Base-by-base conservation (phyloP, 2,113 vertebrate species). In the Puntigrus tetrazona region DNA sequence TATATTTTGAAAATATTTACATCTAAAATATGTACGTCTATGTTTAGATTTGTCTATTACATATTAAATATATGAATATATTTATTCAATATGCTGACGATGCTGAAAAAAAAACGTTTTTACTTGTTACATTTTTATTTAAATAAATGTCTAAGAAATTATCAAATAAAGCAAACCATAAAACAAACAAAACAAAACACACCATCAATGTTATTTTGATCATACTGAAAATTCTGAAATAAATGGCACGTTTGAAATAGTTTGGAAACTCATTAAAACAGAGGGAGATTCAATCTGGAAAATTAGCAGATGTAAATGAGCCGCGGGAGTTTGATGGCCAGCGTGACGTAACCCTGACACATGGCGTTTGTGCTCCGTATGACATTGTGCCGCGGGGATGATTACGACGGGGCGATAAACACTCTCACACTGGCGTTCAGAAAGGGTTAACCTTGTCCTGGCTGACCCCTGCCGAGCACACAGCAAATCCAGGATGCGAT, bases 401-500 rank as follows among this genome's bases (percentile, higher is more conserved):
- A 73, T 73, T 73, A 45, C 22, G 22, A 45, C 70, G 1, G 70
- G 1, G 70, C 14, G 45, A 55, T 82, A 82, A 83, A 75, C 70
- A 38, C 29, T 45, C 43, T 50, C 57, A 63, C 82, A 29, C 65
- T 67, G 74, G 25, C 11, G 31, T 74, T 43, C 29, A 8, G 45
- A 61, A 6, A 29, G 77, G 29, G 84, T 88, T 75, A 83, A 74
- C 25, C 27, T 59, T 69, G 36, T 67, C 47, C 83, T 85, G 52
- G 72, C 73, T 59, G 47, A 52, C 82, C 70, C 13, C n/a, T 3
- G 7, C 25, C 13, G 36, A 20, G 31, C n/a, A 22, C 65, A 38
- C 59, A 61, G 34, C 57, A 79, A 88, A 82, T 82, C 59, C 41
- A 45, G 72, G 27, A 84, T 52, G 50, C 78, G 74, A 73, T 79